These are phyloP conservation scores for Onchidella celtica DNA, from an alignment of 2,888 invertebrate genomes.

Conservation along the genomic window DNA sequence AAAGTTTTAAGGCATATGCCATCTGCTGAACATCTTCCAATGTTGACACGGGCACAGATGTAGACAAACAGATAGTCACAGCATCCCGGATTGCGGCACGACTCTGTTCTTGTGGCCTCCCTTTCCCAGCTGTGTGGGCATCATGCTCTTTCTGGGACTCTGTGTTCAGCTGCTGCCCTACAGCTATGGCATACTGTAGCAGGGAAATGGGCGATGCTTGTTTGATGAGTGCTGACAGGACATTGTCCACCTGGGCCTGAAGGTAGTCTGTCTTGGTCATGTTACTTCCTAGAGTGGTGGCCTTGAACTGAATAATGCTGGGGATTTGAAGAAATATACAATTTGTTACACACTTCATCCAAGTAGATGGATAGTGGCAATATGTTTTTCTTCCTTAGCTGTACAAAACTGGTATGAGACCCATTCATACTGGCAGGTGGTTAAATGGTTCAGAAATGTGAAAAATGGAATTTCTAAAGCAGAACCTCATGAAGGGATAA, in stretches of 20 bases:
- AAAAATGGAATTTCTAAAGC: no score
- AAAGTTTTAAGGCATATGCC: conserved; percentile 59
- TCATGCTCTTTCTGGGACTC: conserved; percentile 53
- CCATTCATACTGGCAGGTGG: no score
- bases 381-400: no score
- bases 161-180: conserved; percentile 64
- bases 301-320: conserved; percentile 41
- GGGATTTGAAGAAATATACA: no score
- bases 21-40: conserved; percentile 62
- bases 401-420: no score
- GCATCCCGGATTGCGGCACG: conserved; percentile 61
- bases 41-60: conserved; percentile 57
- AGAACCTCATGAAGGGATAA: no score
- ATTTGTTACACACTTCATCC: no score
- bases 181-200: conserved; percentile 65
- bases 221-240: conserved; percentile 58
- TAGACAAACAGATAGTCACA: conserved; percentile 57
- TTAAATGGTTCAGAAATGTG: no score
- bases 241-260: conserved; percentile 53
- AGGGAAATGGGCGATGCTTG: conserved; percentile 63
- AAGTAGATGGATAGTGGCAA: no score
- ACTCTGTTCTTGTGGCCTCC: conserved; percentile 36
- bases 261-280: conserved; percentile 55
- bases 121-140: conserved; percentile 28
- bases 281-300: conserved; percentile 37